Evolutionary conservation across 2,888 invertebrate genomes (phyloP), one percentile per base, ranked within the genome.

Genomic region (Drosophila meridionalis): DNA sequence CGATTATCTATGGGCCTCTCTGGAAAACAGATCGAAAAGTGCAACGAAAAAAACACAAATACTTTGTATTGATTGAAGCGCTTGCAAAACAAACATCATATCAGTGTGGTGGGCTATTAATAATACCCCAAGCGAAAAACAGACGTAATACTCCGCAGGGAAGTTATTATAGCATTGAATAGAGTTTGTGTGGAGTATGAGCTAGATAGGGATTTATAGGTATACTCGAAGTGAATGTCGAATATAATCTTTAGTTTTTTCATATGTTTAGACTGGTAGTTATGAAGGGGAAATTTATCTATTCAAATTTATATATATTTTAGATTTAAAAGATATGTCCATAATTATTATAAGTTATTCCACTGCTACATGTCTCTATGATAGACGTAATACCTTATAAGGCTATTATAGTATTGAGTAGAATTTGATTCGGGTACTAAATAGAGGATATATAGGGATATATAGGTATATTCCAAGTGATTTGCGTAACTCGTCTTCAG

Each of bases 1-100:
- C 50, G 53, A 67, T 79, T 75, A 85, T 72, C 68, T 53, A 50
- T 30, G 47, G 28, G 26, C 55, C 28, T 43, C 20, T 56, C 52
- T 55, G 38, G 38, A 43, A 53, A 73, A 75, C 69, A 58, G 61
- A 61, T 67, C 20, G n/a, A 53, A 53, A n/a, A 56, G 30, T 36
- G 20, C 40, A 68, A 50, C 36, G 32, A 30, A 32, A 34, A 14
- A 9, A 55, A 69, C 20, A 20, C 60, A 62, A 69, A 40, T 34
- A 36, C 14, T 42, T 12, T 53, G 28, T 26, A 52, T 45, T 34
- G 38, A 30, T 48, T 48, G 42, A 40, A 4, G 14, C n/a, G 42
- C 34, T 36, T 20, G 56, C 47, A 52, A 42, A 26, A 61, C 52
- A 34, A 42, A 36, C 34, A 3, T n/a, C 53, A 14, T 30, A 59